Base-by-base conservation (phyloP, 1,140 invertebrate genomes). In the Polypedilum pembai region DNA sequence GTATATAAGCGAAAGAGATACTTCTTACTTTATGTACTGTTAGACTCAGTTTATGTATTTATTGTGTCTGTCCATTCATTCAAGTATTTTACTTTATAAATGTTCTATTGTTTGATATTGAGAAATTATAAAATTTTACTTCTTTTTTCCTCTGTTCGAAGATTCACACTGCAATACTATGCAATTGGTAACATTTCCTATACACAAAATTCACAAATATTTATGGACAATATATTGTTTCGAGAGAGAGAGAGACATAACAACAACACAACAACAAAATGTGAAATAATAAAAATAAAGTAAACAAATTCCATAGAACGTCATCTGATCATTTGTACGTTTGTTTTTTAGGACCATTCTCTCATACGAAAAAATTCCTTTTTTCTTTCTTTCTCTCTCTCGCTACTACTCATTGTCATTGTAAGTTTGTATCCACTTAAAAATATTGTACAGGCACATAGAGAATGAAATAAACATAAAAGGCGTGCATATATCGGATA, bases 231-330 rank as follows among this genome's bases (percentile, higher is more conserved):
- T 69, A 18, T 69, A 18, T 69, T 69, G 65, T 66, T 66, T n/a
- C 65, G 17, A 18, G 20, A 69, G 4, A 56, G 15, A 45, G 15
- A 45, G 15, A 45, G 41, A 45, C 8, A 45, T 45, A 33, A 12
- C 65, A 69, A 18, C 65, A 69, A 8, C n/a, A 56, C 45, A 56
- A 56, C 45, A n/a, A n/a, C 12, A 56, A 15, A 56, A 56, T 56
- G 8, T 56, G 45, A 56, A n/a, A n/a, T 56, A 69, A 69, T 69
- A 69, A 69, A 56, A 56, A 69, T 69, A 69, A 69, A 69, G 65
- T 69, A 69, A 18, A 69, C 65, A 69, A 69, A 69, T 69, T 69
- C 65, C 65, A 21, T 20, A 18, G 15, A 69, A 69, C 65, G 18
- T 69, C 15, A 69, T 69, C 65, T 69, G 65, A 69, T 69, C 65